phyloP scores from a whole-genome alignment of 2,888 invertebrate species.

The Leptarthrus brevirostris region DNA sequence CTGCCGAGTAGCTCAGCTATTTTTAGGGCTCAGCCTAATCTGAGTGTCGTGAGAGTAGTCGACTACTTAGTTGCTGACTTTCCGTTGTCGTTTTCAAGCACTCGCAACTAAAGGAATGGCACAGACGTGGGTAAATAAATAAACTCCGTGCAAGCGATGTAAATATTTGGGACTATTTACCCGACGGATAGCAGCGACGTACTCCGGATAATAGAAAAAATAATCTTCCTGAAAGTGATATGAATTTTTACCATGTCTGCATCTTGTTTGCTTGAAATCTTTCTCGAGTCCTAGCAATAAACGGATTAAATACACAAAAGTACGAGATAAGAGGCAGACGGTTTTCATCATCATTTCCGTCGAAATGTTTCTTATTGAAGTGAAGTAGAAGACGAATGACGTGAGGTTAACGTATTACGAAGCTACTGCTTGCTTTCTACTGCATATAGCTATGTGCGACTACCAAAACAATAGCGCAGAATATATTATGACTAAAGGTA shows the following conservation, averaged over 20 bases:
- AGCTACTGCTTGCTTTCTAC: too few species aligned
- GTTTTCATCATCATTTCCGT: not conserved
- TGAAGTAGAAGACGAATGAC: too few species aligned
- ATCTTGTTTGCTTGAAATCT: conserved; percentile 30
- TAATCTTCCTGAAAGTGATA: conserved; percentile 27
- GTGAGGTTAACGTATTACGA: too few species aligned
- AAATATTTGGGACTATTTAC: conserved; percentile 52
- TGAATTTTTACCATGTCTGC: conserved; percentile 10
- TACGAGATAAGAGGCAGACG: conserved; percentile 36
- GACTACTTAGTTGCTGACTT: too few species aligned
- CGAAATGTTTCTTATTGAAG: too few species aligned
- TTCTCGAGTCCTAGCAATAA: conserved; percentile 36
- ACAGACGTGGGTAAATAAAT: conserved; percentile 26
- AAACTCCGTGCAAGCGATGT: conserved; percentile 49
- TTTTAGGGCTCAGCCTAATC: not conserved
- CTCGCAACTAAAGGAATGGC: not conserved
- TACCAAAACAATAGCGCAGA: too few species aligned
- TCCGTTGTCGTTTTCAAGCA: too few species aligned
- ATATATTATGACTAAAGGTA: too few species aligned
- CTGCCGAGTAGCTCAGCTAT: not conserved
- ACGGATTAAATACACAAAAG: conserved; percentile 26
- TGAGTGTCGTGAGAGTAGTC: too few species aligned
- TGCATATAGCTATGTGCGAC: too few species aligned
- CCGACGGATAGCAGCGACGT: conserved; percentile 27
- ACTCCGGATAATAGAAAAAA: conserved; percentile 20